Conservation (phyloP, 2,113 vertebrate genomes). For the Setophaga petechia region DNA sequence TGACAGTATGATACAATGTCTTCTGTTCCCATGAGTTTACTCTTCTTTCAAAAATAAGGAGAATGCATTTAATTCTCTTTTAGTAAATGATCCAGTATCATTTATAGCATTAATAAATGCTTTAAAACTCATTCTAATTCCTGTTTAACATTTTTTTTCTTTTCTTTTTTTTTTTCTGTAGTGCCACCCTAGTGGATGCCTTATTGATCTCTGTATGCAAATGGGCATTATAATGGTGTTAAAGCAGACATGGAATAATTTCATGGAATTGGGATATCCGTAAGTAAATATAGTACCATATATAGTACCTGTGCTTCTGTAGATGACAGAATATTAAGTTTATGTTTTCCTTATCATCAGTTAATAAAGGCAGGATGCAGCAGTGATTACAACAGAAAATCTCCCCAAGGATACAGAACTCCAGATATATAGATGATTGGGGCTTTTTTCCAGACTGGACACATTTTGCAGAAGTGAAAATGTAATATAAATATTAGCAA, state of each 20-base stretch:
- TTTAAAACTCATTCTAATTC: neutral
- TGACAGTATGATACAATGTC: neutral
- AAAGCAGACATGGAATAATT: constrained; percentile 97
- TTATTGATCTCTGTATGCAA: constrained; percentile 97
- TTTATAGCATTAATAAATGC: neutral
- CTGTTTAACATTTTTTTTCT: neutral
- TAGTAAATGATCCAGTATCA: neutral
- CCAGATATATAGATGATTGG: neutral
- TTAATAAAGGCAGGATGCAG: neutral
- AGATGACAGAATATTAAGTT: neutral
- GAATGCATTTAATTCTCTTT: neutral
- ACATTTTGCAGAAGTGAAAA: neutral
- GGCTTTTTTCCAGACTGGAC: neutral
- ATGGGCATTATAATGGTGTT: constrained; percentile 98
- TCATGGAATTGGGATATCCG: constrained; percentile 97
- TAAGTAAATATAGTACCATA: constrained; percentile 71
- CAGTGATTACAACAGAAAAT: neutral
- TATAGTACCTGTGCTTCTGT: neutral
- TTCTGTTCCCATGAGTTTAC: neutral
- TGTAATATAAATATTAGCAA: neutral
- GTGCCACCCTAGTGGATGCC: constrained; percentile 97
- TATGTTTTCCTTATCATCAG: neutral
- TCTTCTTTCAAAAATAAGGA: neutral
- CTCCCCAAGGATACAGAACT: neutral
- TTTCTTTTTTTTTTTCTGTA: constrained; percentile 26